Evolutionary conservation across 2,888 invertebrate genomes (phyloP).

Genomic region (Bellardia pandia): DNA sequence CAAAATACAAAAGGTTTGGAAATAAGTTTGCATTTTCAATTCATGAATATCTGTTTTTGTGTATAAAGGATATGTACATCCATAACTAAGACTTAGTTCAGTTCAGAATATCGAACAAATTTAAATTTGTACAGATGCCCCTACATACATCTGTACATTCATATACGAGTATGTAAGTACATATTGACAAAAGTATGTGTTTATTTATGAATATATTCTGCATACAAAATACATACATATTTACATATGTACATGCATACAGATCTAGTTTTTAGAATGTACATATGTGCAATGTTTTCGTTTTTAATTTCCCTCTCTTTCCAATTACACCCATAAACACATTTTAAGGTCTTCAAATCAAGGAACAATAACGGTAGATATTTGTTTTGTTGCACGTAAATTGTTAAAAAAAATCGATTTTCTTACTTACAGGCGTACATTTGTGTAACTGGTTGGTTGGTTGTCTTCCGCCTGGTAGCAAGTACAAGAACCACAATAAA

Average conservation of each 20-base stretch:
- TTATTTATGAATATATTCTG: neutral
- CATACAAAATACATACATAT: neutral
- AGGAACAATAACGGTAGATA: neutral
- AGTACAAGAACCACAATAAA: too few species aligned
- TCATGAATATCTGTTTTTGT: too few species aligned
- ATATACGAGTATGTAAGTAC: too few species aligned
- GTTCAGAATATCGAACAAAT: too few species aligned
- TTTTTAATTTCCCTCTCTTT: neutral
- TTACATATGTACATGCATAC: neutral
- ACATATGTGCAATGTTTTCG: neutral
- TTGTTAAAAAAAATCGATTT: neutral
- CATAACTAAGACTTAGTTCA: too few species aligned
- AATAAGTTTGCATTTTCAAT: too few species aligned
- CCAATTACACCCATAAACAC: neutral
- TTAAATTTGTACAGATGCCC: neutral
- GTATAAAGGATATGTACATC: too few species aligned
- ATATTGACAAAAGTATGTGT: too few species aligned
- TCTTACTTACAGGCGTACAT: neutral
- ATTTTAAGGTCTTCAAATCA: neutral
- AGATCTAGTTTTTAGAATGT: neutral
- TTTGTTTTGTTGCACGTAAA: neutral
- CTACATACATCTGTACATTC: too few species aligned
- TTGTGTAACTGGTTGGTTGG: neutral
- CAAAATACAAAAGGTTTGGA: too few species aligned
- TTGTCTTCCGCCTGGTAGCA: neutral